Base-by-base conservation (phyloP, 2,888 invertebrate genomes). In the Rosalia funebris region DNA sequence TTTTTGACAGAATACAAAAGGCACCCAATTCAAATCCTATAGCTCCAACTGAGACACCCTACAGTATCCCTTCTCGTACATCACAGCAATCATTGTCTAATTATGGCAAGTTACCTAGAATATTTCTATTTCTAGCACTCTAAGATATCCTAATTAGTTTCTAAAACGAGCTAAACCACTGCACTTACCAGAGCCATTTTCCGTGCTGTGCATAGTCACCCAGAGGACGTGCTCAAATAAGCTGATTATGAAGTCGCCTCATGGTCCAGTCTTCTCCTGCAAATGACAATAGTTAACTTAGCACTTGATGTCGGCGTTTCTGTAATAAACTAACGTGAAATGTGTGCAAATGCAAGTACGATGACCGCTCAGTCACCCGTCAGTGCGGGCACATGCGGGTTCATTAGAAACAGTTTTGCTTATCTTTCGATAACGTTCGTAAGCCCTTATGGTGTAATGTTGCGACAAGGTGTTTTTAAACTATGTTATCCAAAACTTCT, bases 131-230 rank as follows among this genome's bases (percentile, higher is more conserved):
- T n/a, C n/a, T n/a, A n/a, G n/a, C n/a, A n/a, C n/a, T n/a, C n/a
- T n/a, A n/a, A n/a, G n/a, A n/a, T n/a, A n/a, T n/a, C n/a, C n/a
- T n/a, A n/a, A n/a, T n/a, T n/a, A n/a, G n/a, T n/a, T n/a, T n/a
- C n/a, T n/a, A n/a, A n/a, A n/a, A n/a, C n/a, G n/a, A n/a, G n/a
- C n/a, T n/a, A n/a, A n/a, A n/a, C n/a, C n/a, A n/a, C n/a, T 25
- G 25, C 25, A 76, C 81, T 80, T 70, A 82, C 82, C 82, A 73
- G 79, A 73, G 68, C 80, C 82, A 82, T 82, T 82, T 72, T 82
- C 82, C 71, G 82, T 82, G 75, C 81, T 82, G 79, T 82, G 82
- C 82, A 82, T 82, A 78, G 76, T 77, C 79, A 75, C 75, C 73
- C 69, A 64, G 70, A 53, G 47, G 15, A 56, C 57, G 59, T 54